These are phyloP conservation scores for Dendropsophus ebraccatus DNA, from an alignment of 2,113 vertebrate genomes.

Conservation along the genomic window DNA sequence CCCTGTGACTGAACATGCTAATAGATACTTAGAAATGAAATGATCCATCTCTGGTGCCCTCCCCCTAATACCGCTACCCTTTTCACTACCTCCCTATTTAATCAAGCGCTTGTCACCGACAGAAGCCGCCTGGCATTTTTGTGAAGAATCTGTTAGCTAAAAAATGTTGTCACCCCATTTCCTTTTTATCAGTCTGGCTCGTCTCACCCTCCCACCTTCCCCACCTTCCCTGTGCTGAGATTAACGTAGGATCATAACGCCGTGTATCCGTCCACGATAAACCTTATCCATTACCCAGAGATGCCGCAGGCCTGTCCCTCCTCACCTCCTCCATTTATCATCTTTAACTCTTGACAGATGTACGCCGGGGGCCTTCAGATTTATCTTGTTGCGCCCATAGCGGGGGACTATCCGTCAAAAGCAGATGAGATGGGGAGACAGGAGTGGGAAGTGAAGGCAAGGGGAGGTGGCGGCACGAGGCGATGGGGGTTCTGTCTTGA, in stretches of 20 bases:
- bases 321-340: slow-evolving; percentile 97
- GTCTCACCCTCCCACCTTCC: slow-evolving; percentile 56
- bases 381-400: slow-evolving; percentile 81
- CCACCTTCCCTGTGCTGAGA: slow-evolving; percentile 68
- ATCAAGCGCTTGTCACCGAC: slow-evolving; percentile 83
- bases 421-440: slow-evolving; percentile 55
- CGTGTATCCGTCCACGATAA: slow-evolving; percentile 72
- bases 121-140: slow-evolving; percentile 86
- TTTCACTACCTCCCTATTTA: slow-evolving; percentile 76
- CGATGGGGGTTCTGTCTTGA: slow-evolving; percentile 54
- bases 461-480: not conserved
- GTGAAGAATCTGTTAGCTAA: slow-evolving; percentile 97
- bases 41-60: slow-evolving; percentile 94
- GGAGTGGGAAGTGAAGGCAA: slow-evolving; percentile 63
- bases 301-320: slow-evolving; percentile 78
- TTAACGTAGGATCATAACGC: slow-evolving; percentile 75
- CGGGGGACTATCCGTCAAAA: slow-evolving; percentile 84
- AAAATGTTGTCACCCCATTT: slow-evolving; percentile 99
- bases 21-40: slow-evolving; percentile 88
- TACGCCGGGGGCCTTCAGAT: slow-evolving; percentile 77
- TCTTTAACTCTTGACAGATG: slow-evolving; percentile 97
- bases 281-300: slow-evolving; percentile 76
- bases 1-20: slow-evolving; percentile 72
- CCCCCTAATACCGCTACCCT: slow-evolving; percentile 74
- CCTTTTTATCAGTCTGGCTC: slow-evolving; percentile 89